These are phyloP conservation scores for Lepidochrysops patricia DNA, from an alignment of 2,888 invertebrate species.

Conservation along the genomic window DNA sequence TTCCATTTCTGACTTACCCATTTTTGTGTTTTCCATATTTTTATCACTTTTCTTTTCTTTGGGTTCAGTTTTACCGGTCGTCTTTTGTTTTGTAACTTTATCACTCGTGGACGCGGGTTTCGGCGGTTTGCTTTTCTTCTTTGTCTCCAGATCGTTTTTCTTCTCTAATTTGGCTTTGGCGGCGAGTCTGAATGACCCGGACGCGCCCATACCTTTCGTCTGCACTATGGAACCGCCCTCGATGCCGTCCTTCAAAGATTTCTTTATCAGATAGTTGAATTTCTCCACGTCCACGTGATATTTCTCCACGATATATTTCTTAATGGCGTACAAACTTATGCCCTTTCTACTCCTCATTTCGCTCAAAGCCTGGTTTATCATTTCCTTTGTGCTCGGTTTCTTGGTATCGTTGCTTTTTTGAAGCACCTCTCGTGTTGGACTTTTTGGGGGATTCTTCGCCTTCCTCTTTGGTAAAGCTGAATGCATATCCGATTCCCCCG, in stretches of 20 bases:
- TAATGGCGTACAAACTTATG: slow-evolving; percentile 53
- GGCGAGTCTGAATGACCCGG: slow-evolving; percentile 53
- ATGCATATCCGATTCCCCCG: slow-evolving; percentile 25
- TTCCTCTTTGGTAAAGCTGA: slow-evolving; percentile 30
- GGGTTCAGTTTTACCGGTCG: slow-evolving; percentile 12
- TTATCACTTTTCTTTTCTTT: slow-evolving; percentile 19
- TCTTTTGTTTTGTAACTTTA: slow-evolving; percentile 16
- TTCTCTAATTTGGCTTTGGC: slow-evolving; percentile 32
- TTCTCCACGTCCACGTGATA: slow-evolving; percentile 43
- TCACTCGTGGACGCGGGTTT: slow-evolving; percentile 13
- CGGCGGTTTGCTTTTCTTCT: slow-evolving; percentile 28
- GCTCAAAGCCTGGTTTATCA: slow-evolving; percentile 45
- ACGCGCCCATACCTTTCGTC: slow-evolving; percentile 49
- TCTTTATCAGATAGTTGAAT: slow-evolving; percentile 47
- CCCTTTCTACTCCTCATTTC: slow-evolving; percentile 51
- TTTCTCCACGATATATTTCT: slow-evolving; percentile 47
- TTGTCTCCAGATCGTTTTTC: slow-evolving; percentile 20
- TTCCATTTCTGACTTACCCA: slow-evolving; percentile 21
- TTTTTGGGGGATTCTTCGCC: slow-evolving; percentile 28
- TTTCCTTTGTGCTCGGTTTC: slow-evolving; percentile 44
- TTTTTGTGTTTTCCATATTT: slow-evolving; percentile 19
- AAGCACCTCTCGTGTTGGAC: slow-evolving; percentile 29
- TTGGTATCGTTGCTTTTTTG: slow-evolving; percentile 32
- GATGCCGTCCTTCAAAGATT: slow-evolving; percentile 42
- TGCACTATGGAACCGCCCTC: slow-evolving; percentile 49